Evolutionary conservation across 2,888 invertebrate species (phyloP).

Genomic region (Gisinianus flammeolus): DNA sequence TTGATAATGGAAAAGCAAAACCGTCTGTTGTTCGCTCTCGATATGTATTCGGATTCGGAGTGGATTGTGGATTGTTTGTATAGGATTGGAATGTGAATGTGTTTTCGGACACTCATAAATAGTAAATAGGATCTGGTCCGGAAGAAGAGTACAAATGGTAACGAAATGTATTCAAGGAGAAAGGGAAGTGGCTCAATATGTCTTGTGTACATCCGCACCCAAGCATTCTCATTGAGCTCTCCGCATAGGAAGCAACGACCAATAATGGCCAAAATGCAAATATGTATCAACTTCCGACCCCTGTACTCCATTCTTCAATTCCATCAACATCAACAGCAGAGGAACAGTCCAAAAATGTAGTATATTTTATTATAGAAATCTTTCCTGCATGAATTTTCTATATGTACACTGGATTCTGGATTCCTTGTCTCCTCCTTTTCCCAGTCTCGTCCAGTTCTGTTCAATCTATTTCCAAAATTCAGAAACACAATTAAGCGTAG

Average conservation of each 20-base stretch:
- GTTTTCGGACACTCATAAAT: conserved; percentile 8
- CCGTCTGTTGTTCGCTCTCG: too few relatives aligned
- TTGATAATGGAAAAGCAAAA: too few relatives aligned
- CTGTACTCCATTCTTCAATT: conserved; percentile 15
- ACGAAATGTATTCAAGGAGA: conserved; percentile 27
- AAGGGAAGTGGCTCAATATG: conserved; percentile 34
- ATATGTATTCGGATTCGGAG: too few relatives aligned
- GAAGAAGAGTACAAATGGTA: conserved; percentile 26
- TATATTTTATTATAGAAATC: too few relatives aligned
- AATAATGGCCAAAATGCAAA: conserved; percentile 19
- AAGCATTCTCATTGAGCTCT: conserved; percentile 13
- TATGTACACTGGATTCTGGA: neutral
- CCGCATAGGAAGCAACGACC: neutral
- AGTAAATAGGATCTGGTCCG: too few relatives aligned
- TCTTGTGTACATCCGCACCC: conserved; percentile 24
- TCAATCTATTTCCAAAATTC: too few relatives aligned
- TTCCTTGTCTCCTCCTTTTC: too few relatives aligned
- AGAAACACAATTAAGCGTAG: too few relatives aligned
- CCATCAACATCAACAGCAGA: neutral
- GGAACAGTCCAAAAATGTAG: neutral
- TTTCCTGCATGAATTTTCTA: neutral
- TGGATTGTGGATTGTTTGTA: too few relatives aligned
- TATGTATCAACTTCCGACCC: conserved; percentile 18
- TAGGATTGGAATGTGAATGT: too few relatives aligned
- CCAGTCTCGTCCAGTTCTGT: too few relatives aligned